Evolutionary conservation across 2,797 vertebrate species (phyloP).

Genomic region (Myripristis murdjan): DNA sequence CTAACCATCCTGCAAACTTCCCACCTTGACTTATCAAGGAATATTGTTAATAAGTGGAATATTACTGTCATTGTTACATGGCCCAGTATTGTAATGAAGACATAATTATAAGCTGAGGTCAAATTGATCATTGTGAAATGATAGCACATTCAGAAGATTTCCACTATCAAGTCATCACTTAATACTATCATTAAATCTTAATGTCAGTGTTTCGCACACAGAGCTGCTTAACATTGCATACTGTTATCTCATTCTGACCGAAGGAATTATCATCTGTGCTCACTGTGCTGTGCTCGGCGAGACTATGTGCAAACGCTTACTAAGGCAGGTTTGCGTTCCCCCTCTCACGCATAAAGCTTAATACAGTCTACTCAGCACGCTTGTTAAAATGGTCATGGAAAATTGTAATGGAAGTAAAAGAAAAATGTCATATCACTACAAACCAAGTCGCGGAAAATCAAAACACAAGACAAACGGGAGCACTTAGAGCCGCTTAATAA

Average conservation of each 20-base stretch:
- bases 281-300: constrained; percentile 22
- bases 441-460: constrained; percentile 44
- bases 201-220: background rate
- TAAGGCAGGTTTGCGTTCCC: constrained; percentile 34
- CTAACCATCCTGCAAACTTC: background rate
- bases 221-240: constrained; percentile 14
- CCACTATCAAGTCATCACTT: background rate
- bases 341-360: constrained; percentile 22
- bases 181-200: constrained; percentile 23
- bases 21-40: too few relatives aligned
- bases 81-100: too few relatives aligned
- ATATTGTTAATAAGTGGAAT: too few relatives aligned
- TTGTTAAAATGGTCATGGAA: constrained; percentile 23
- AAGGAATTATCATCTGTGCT: constrained; percentile 29
- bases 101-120: too few relatives aligned
- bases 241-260: constrained; percentile 29
- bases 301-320: constrained; percentile 22
- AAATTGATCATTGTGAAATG: too few relatives aligned
- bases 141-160: too few relatives aligned
- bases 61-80: too few relatives aligned
- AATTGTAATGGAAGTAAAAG: constrained; percentile 12
- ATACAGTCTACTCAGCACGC: constrained; percentile 1
- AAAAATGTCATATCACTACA: constrained; percentile 46
- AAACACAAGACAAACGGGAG: constrained; percentile 53
- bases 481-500: constrained; percentile 72